Base-by-base conservation (phyloP, 1,140 invertebrate species). In the Lepidurus couesii region DNA sequence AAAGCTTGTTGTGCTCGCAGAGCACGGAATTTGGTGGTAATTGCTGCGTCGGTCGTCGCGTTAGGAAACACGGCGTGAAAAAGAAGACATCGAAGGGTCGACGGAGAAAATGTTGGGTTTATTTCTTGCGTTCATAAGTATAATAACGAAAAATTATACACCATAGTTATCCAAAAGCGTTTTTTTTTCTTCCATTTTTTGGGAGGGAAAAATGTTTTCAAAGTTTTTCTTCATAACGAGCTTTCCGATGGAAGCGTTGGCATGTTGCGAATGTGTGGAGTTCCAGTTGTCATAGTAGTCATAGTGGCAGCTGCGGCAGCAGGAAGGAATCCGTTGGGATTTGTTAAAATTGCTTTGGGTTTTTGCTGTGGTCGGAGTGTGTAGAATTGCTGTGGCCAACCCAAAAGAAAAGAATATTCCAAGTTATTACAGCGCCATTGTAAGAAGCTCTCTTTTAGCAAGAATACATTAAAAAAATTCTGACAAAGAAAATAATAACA, bases 181-280 rank as follows among this genome's bases (percentile, higher is more conserved):
- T 21, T 65, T 65, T n/a, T 65, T 65, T 21, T 21, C 53, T 65
- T 13, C 21, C 53, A 13, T 65, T 21, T 65, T 21, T 7, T 10
- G 47, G 16, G 13, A 65, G 9, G 53, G 53, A 21, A 16, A 65
- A 21, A 65, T 21, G 13, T 16, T 65, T 65, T 65, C 16, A 7
- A 65, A 65, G 21, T n/a, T 65, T 65, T 65, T 65, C 53, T n/a
- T 65, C 21, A 65, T 65, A 65, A 65, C 53, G 53, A 65, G 53
- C 53, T 65, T 65, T 65, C 53, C 2, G 53, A 65, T n/a, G 53
- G 53, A 65, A 65, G 53, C 53, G 53, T 65, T 65, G 53, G 53
- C 53, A 65, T 65, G 53, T 65, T 65, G 53, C 53, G 53, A 65
- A 65, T 65, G 53, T 65, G 53, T 65, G 53, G 53, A 65, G 53